Evolutionary conservation across 2,113 vertebrate species (phyloP).

Genomic region (Eleginops maclovinus): DNA sequence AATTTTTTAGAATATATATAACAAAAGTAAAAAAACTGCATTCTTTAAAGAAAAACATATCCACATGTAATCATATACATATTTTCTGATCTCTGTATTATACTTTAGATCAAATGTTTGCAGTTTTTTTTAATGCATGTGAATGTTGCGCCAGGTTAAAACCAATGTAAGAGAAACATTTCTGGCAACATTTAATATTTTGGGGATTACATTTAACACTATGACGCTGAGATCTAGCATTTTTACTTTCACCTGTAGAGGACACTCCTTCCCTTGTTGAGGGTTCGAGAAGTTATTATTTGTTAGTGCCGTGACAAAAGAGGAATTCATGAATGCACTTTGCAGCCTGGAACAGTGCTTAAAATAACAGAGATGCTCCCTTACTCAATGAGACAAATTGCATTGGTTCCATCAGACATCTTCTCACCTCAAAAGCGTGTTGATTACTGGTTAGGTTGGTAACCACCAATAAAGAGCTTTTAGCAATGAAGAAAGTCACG

Average conservation of each 20-base stretch:
- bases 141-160: background rate
- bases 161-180: background rate
- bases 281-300: conserved; percentile 26
- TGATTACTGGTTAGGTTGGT: conserved; percentile 34
- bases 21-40: background rate
- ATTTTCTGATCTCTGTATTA: background rate
- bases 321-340: conserved; percentile 69
- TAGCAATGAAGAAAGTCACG: conserved; percentile 11
- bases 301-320: conserved; percentile 64
- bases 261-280: background rate
- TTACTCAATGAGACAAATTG: conserved; percentile 53
- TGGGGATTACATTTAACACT: background rate
- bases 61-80: too few species aligned
- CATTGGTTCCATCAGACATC: conserved; percentile 19
- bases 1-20: background rate
- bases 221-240: background rate
- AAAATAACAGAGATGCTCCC: conserved; percentile 35
- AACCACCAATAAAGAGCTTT: conserved; percentile 25
- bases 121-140: background rate
- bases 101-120: background rate
- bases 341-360: conserved; percentile 43
- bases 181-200: background rate
- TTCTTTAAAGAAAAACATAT: too few species aligned
- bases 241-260: background rate
- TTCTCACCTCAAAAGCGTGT: conserved; percentile 31